Evolutionary conservation across 2,888 invertebrate species (phyloP).

Genomic region (Belgica antarctica): DNA sequence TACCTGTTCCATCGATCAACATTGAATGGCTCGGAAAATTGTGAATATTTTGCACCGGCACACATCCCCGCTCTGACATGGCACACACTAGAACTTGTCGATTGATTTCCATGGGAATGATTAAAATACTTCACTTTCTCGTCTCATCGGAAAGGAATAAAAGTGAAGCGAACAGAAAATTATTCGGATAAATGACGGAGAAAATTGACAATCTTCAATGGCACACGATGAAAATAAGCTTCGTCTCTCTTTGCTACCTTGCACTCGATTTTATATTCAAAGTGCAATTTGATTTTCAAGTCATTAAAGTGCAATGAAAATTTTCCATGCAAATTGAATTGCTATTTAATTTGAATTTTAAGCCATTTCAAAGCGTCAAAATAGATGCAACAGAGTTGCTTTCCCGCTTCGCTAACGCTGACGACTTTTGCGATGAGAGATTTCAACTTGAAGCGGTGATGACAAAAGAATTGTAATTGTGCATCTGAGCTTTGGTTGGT

Average conservation of each 20-base stretch:
- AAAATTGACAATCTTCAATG: slow-evolving; percentile 32
- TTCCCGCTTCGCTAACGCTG: no score
- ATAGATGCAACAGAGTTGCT: no score
- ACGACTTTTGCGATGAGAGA: no score
- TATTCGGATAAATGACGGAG: slow-evolving; percentile 21
- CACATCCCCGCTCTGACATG: background rate
- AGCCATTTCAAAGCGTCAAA: background rate
- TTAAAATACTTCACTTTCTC: slow-evolving; percentile 18
- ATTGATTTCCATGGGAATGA: slow-evolving; percentile 19
- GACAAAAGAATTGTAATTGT: no score
- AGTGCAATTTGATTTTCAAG: background rate
- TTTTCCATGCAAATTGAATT: background rate
- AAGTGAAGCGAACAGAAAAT: background rate
- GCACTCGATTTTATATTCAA: background rate
- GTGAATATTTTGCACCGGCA: slow-evolving; percentile 24
- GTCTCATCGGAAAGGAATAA: background rate
- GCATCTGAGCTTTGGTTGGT: no score
- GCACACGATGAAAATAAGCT: background rate
- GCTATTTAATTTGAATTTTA: background rate
- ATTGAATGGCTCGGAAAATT: background rate
- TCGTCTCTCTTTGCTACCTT: slow-evolving; percentile 2
- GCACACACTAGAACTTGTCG: background rate
- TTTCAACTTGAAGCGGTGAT: no score
- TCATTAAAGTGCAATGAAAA: slow-evolving; percentile 26
- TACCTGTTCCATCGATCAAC: slow-evolving; percentile 40